Evolutionary conservation across 2,888 invertebrate genomes (phyloP).

Genomic region (Tetranychus piercei): DNA sequence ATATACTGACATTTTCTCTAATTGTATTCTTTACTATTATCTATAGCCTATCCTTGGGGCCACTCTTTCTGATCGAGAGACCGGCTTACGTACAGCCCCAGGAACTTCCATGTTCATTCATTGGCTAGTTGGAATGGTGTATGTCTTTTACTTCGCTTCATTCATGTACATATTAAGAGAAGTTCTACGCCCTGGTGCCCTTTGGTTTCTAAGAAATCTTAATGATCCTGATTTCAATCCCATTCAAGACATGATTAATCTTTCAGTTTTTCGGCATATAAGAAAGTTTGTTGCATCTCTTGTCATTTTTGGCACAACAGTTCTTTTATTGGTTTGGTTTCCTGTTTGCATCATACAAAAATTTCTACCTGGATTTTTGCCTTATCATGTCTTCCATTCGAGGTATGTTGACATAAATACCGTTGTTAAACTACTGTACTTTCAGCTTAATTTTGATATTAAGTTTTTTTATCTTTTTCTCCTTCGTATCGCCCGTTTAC

Average conservation of each 20-base stretch:
- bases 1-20: slow-evolving; percentile 21
- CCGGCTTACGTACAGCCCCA: slow-evolving; percentile 70
- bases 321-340: slow-evolving; percentile 84
- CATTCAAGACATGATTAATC: slow-evolving; percentile 94
- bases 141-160: slow-evolving; percentile 96
- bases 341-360: slow-evolving; percentile 69
- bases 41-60: slow-evolving; percentile 40
- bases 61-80: slow-evolving; percentile 57
- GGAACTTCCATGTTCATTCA: slow-evolving; percentile 95
- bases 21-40: not conserved
- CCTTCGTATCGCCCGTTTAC: not conserved
- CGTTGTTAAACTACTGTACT: not conserved
- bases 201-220: slow-evolving; percentile 92
- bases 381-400: slow-evolving; percentile 64
- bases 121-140: slow-evolving; percentile 96
- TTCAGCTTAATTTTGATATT: slow-evolving; percentile 8
- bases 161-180: slow-evolving; percentile 79
- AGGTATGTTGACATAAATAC: slow-evolving; percentile 21
- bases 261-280: slow-evolving; percentile 75
- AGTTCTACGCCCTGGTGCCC: slow-evolving; percentile 81
- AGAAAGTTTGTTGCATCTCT: slow-evolving; percentile 76
- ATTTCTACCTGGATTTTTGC: slow-evolving; percentile 67
- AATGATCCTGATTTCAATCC: slow-evolving; percentile 99
- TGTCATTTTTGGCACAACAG: slow-evolving; percentile 85
- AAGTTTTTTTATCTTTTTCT: not conserved